Percentiles rank a stretch among this genome's conserved stretches.
Conservation (phyloP, 2,888 invertebrate species). For the Timema podura region DNA sequence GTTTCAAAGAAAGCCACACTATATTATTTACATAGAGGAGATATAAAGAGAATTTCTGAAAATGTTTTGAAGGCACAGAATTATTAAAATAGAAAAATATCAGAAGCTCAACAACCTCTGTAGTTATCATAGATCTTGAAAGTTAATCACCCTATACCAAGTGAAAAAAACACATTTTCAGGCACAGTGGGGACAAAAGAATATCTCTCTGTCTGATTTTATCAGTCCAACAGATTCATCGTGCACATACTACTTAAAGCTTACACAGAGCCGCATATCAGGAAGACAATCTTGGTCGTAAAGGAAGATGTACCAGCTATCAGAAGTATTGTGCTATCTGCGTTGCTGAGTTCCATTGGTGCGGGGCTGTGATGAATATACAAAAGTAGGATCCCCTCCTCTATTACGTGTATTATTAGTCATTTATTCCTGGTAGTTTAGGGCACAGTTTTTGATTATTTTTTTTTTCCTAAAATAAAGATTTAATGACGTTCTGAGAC, state of each 20-base stretch:
- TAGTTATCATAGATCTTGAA: not conserved
- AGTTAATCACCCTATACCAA: too few relatives aligned
- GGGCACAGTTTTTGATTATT: not conserved
- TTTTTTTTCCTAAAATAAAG: not conserved
- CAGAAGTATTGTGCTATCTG: not conserved
- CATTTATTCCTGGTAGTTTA: not conserved
- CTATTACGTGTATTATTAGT: not conserved
- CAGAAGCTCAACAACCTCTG: not conserved
- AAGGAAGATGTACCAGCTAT: slow-evolving; percentile 9
- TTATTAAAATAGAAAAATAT: not conserved
- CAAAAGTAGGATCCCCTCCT: not conserved
- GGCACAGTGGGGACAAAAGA: slow-evolving; percentile 1
- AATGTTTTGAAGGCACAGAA: not conserved
- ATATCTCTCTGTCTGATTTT: not conserved
- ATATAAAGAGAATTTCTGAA: too few relatives aligned
- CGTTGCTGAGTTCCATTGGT: slow-evolving; percentile 7
- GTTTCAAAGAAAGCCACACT: too few relatives aligned
- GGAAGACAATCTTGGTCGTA: slow-evolving; percentile 9
- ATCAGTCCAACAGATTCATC: not conserved
- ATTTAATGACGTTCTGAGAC: not conserved
- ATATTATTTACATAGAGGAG: too few relatives aligned
- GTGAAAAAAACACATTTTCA: not conserved
- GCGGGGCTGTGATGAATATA: not conserved
- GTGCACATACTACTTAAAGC: slow-evolving; percentile 5
- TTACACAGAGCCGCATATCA: slow-evolving; percentile 13